phyloP scores from a whole-genome alignment of 1,140 invertebrate genomes.

The Anthonomus grandis region DNA sequence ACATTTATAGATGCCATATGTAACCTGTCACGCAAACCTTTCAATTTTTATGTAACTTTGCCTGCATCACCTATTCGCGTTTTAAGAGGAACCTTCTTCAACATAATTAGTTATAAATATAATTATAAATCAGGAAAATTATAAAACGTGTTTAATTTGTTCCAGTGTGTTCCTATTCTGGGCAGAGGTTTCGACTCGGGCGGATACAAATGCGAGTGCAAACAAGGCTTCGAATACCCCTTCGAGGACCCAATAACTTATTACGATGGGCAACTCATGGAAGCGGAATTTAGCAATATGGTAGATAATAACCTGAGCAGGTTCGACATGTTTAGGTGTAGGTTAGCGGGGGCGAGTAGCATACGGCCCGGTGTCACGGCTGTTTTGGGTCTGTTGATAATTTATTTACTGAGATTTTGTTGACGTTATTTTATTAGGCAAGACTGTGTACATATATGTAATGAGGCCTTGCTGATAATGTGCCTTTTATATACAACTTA shows the following conservation, averaged over 20 bases:
- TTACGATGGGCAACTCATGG: constrained; percentile 93
- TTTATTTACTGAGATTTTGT: constrained; percentile 27
- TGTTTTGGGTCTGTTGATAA: constrained; percentile 26
- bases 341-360: constrained; percentile 73
- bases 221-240: constrained; percentile 96
- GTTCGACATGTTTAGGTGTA: constrained; percentile 88
- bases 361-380: constrained; percentile 31
- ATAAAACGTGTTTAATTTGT: constrained; percentile 37
- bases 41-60: too few relatives aligned
- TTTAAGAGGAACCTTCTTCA: too few relatives aligned
- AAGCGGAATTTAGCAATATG: constrained; percentile 90
- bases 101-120: too few relatives aligned
- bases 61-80: too few relatives aligned
- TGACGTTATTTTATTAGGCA: too few relatives aligned
- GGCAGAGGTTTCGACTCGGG: constrained; percentile 88
- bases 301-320: constrained; percentile 73
- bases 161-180: constrained; percentile 89
- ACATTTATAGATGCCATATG: too few relatives aligned
- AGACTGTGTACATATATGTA: too few relatives aligned
- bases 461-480: constrained; percentile 9
- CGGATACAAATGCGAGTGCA: constrained; percentile 98
- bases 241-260: constrained; percentile 93
- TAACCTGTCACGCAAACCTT: too few relatives aligned
- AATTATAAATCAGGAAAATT: too few relatives aligned
- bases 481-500: not conserved